Evolutionary conservation across 2,888 invertebrate genomes (phyloP).

Genomic region (Dasysyrphus albostriatus): DNA sequence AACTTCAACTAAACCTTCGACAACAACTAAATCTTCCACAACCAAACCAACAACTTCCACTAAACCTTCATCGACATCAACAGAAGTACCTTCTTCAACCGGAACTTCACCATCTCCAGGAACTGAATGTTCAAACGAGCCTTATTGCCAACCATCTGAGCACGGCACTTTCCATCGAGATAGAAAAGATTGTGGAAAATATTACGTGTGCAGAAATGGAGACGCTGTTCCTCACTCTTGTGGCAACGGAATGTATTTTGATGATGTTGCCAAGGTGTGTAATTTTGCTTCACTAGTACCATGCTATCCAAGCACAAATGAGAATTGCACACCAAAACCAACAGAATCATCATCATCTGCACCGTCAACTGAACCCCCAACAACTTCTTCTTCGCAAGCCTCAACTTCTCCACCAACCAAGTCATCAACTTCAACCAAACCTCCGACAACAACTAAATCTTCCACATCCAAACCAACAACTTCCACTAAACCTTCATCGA

Average conservation of each 20-base stretch:
- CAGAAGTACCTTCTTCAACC: background rate
- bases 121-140: background rate
- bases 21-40: too few relatives aligned
- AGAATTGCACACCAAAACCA: slow-evolving; percentile 5
- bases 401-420: background rate
- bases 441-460: background rate
- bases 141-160: background rate
- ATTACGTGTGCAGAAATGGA: slow-evolving; percentile 32
- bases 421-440: too few relatives aligned
- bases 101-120: background rate
- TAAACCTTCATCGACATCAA: background rate
- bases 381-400: background rate
- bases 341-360: background rate
- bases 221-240: background rate
- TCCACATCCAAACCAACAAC: background rate
- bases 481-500: background rate
- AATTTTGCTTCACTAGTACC: slow-evolving; percentile 8
- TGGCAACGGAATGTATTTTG: slow-evolving; percentile 7
- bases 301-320: slow-evolving; percentile 3
- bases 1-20: too few relatives aligned
- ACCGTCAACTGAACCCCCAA: too few relatives aligned
- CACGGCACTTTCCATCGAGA: slow-evolving; percentile 19
- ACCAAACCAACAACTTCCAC: background rate
- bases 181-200: slow-evolving; percentile 12
- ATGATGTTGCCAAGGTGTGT: slow-evolving; percentile 16